phyloP scores from a whole-genome alignment of 2,797 vertebrate species.

The Limosa lapponica region DNA sequence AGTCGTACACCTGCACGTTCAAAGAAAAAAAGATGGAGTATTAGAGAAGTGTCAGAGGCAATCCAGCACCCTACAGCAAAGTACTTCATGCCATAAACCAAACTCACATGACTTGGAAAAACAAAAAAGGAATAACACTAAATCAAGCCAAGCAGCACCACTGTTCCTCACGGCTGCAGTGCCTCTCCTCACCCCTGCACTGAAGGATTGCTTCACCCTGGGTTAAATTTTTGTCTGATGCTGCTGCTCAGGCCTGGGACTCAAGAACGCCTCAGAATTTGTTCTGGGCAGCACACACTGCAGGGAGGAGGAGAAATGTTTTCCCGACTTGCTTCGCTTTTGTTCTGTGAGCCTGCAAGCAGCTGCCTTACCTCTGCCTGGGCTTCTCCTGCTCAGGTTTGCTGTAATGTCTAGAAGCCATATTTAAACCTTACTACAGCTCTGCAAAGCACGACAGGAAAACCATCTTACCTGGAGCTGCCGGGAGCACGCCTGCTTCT shows the following conservation, averaged over 20 bases:
- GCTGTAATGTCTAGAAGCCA: neutral
- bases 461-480: neutral
- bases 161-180: neutral
- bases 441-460: neutral
- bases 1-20: neutral
- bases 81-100: neutral
- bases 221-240: neutral
- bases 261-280: rapidly evolving
- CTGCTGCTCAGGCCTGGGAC: neutral
- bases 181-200: neutral
- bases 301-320: neutral
- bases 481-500: neutral
- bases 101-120: neutral
- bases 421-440: neutral
- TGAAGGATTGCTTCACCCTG: neutral
- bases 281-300: rapidly evolving
- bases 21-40: neutral
- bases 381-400: neutral
- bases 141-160: neutral
- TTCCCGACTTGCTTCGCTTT: rapidly evolving
- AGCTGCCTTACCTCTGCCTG: neutral
- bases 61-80: neutral
- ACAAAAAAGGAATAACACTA: neutral
- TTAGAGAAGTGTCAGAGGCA: neutral
- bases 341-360: neutral